phyloP scores from a whole-genome alignment of 2,113 vertebrate species.

The Smithornis capensis region DNA sequence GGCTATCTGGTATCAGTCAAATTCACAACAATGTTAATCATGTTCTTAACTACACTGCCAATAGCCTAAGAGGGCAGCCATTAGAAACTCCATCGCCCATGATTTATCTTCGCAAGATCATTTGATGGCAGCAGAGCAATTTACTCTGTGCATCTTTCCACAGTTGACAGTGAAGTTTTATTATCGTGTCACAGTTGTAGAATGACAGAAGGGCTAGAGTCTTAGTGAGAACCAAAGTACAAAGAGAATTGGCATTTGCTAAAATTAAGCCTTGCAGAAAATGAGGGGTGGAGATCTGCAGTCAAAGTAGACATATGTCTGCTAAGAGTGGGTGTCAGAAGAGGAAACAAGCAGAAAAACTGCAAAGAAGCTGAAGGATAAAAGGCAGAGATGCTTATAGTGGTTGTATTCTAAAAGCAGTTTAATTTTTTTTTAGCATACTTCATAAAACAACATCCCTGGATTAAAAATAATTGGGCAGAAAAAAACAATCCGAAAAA shows the following conservation, averaged over 20 bases:
- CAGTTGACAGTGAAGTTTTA: slow-evolving; percentile 21
- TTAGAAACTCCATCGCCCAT: background rate
- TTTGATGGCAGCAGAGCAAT: background rate
- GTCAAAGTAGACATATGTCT: background rate
- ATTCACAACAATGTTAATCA: background rate
- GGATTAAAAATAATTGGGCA: background rate
- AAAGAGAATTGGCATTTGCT: background rate
- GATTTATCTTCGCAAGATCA: slow-evolving; percentile 16
- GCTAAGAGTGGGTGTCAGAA: slow-evolving; percentile 10
- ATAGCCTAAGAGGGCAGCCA: background rate
- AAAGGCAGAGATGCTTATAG: background rate
- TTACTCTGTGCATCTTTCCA: slow-evolving; percentile 18
- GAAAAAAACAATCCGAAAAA: background rate
- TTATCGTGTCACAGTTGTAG: background rate
- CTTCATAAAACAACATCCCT: background rate
- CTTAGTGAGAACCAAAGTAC: background rate
- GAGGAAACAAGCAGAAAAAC: background rate
- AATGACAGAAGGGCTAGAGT: background rate
- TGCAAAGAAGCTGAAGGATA: background rate
- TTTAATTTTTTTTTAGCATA: background rate
- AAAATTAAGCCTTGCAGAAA: slow-evolving; percentile 26
- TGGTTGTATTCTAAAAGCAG: background rate
- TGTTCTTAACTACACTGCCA: background rate
- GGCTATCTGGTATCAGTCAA: background rate
- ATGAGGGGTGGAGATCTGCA: background rate